Evolutionary conservation across 2,113 vertebrate genomes (phyloP), one percentile per base, ranked within the genome.

Genomic region (Oryzias woworae): DNA sequence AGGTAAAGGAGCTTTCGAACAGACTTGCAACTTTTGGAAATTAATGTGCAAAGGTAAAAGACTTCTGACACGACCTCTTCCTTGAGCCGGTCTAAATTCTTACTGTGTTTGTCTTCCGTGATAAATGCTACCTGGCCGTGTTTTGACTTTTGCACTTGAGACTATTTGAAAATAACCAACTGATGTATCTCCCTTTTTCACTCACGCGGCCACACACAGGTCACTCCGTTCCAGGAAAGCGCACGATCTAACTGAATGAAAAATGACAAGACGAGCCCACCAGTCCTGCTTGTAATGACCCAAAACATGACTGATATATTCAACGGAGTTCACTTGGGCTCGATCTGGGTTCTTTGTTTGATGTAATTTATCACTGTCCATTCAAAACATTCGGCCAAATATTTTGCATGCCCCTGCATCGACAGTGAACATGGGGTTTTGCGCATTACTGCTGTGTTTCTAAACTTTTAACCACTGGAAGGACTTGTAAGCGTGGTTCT

Each of bases 121-220:
- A 78, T 43, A 48, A 71, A 81, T 73, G 62, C 22, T 57, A 46
- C 28, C 58, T 42, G 50, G 23, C 49, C 7, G 8, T 78, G 61
- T 82, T 85, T n/a, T 80, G 42, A 75, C 76, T 71, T 41, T 55
- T 66, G 54, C 71, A 71, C 80, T 73, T 68, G 66, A 82, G 66
- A 78, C 66, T 66, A 45, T 71, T 12, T 79, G 61, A 73, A 78
- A 78, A 84, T 57, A 66, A 14, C 18, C 58, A 66, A 73, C 49
- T 48, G 58, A 76, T 64, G 6, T 68, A 55, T 68, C 56, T 41
- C 12, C 44, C 56, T 53, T 56, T 24, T 62, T 67, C 22, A 70
- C 48, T 81, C 60, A 66, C 18, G 44, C 14, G 1, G 49, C 4
- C 74, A 57, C 54, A 51, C 49, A 52, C 36, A 54, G 50, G 24